Conservation (phyloP, 2,797 vertebrate genomes). For the Sciurus carolinensis region DNA sequence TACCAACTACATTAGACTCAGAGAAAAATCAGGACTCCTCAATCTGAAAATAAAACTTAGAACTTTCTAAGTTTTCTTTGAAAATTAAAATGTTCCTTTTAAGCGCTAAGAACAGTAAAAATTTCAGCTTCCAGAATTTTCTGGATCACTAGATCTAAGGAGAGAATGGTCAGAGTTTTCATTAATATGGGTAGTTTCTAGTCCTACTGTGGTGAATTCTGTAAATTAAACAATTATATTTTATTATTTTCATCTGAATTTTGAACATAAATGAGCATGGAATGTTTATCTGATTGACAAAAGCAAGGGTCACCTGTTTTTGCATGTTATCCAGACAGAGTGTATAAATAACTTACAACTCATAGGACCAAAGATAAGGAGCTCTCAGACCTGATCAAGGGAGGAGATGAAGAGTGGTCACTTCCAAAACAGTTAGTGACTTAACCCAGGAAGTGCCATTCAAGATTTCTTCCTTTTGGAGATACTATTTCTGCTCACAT, state of each 20-base stretch:
- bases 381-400: background rate
- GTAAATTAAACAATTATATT: background rate
- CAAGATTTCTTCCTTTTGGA: background rate
- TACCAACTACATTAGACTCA: background rate
- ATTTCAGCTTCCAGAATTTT: background rate
- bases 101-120: constrained; percentile 1
- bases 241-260: background rate
- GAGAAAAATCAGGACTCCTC: background rate
- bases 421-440: background rate
- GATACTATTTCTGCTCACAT: background rate
- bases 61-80: constrained; percentile 50
- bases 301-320: background rate
- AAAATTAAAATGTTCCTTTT: constrained; percentile 44
- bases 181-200: background rate
- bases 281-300: background rate
- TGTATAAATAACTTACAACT: background rate
- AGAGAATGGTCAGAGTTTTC: background rate
- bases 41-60: constrained; percentile 10
- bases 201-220: background rate
- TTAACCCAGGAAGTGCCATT: background rate
- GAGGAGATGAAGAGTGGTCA: background rate
- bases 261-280: background rate
- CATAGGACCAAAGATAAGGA: background rate
- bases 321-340: background rate
- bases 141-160: background rate